Percentiles rank a stretch among this genome's conserved stretches.
phyloP scores from a whole-genome alignment of 2,113 vertebrate genomes.

The Brienomyrus longianalis region DNA sequence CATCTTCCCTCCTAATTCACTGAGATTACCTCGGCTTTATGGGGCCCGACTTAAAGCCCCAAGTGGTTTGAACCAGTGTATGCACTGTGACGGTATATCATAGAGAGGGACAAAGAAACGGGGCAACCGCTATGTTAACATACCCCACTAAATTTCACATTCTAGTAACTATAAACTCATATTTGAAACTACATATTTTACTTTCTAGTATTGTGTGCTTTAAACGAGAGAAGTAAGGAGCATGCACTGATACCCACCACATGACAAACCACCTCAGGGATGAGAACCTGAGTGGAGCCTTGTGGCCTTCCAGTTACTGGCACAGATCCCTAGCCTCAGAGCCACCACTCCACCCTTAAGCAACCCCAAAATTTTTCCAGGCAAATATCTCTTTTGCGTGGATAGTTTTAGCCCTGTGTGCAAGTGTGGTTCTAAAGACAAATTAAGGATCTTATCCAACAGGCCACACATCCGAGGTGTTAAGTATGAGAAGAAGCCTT shows the following conservation, averaged over 20 bases:
- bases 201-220: background rate
- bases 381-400: background rate
- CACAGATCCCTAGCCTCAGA: too few relatives aligned
- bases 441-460: background rate
- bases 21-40: background rate
- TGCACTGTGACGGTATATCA: background rate
- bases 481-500: background rate
- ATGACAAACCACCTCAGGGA: too few relatives aligned
- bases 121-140: background rate
- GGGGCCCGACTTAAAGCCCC: background rate
- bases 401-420: background rate
- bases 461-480: background rate
- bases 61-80: too few relatives aligned
- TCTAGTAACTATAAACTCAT: background rate
- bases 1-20: background rate
- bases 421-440: background rate
- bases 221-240: background rate
- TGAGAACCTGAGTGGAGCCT: too few relatives aligned
- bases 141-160: background rate
- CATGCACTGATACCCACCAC: too few relatives aligned
- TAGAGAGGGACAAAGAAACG: background rate
- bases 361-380: background rate
- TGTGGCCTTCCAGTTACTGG: too few relatives aligned
- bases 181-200: background rate
- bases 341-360: too few relatives aligned